Evolutionary conservation across 2,888 invertebrate species (phyloP).

Genomic region (Lobophora halterata): DNA sequence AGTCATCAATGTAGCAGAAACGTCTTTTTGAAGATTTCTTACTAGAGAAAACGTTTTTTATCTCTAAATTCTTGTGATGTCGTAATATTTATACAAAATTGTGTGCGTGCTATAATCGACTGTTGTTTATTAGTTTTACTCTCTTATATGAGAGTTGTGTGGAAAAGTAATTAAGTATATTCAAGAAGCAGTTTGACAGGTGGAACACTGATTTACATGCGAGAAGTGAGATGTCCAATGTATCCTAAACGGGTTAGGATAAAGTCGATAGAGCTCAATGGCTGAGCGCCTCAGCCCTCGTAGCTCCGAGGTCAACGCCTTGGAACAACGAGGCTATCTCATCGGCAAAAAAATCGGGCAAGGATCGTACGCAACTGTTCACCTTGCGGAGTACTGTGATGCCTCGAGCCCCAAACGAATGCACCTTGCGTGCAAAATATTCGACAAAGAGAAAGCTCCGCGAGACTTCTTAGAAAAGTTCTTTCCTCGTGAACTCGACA

Average conservation of each 20-base stretch:
- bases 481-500: constrained; percentile 95
- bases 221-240: constrained; percentile 78
- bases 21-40: constrained; percentile 75
- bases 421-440: constrained; percentile 93
- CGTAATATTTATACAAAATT: constrained; percentile 75
- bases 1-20: constrained; percentile 72
- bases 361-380: constrained; percentile 95
- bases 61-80: constrained; percentile 81
- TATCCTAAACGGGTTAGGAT: constrained; percentile 79
- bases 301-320: constrained; percentile 91
- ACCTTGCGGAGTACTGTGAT: constrained; percentile 90
- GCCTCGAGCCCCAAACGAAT: constrained; percentile 85
- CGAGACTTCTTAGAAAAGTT: constrained; percentile 95
- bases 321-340: constrained; percentile 91
- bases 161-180: constrained; percentile 55
- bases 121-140: constrained; percentile 55
- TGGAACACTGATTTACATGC: constrained; percentile 62
- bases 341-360: constrained; percentile 94
- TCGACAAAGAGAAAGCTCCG: constrained; percentile 93
- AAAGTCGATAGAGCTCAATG: constrained; percentile 82
- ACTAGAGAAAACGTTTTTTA: constrained; percentile 77
- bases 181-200: constrained; percentile 67
- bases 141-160: constrained; percentile 71
- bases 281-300: constrained; percentile 87
- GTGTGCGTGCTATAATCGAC: constrained; percentile 67